A percentile compares a stretch with the other conserved stretches of the same genome.
These are phyloP conservation scores for Sphaerophoria rueppellii DNA, from an alignment of 2,888 invertebrate genomes.

Conservation along the genomic window DNA sequence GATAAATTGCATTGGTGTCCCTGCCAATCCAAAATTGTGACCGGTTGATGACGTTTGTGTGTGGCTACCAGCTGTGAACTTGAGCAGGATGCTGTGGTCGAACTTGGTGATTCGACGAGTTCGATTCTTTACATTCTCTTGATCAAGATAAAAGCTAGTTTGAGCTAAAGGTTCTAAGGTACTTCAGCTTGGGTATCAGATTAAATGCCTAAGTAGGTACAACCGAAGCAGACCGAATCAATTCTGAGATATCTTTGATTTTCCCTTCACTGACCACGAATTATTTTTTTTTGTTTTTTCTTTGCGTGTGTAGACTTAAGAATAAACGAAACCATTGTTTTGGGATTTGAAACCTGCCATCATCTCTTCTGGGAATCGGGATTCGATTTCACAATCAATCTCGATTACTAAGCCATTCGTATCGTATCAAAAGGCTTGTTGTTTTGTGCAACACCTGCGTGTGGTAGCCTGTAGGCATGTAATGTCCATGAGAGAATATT, in stretches of 20 bases:
- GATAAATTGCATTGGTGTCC: conserved; percentile 66
- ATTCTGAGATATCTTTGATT: neutral
- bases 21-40: conserved; percentile 66
- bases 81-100: conserved; percentile 52
- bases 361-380: conserved; percentile 19
- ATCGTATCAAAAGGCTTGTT: neutral
- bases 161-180: conserved; percentile 1
- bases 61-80: conserved; percentile 53
- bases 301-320: conserved; percentile 29
- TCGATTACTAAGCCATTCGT: neutral
- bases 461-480: conserved; percentile 7
- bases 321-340: conserved; percentile 22
- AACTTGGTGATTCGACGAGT: conserved; percentile 38
- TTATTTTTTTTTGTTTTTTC: conserved; percentile 3
- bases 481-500: conserved; percentile 14
- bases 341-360: neutral
- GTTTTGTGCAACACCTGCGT: conserved; percentile 67
- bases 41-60: conserved; percentile 52
- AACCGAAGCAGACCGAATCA: conserved; percentile 46
- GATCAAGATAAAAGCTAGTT: conserved; percentile 34
- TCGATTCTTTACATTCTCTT: neutral
- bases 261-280: conserved; percentile 1
- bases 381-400: conserved; percentile 29
- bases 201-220: conserved; percentile 33
- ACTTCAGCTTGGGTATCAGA: neutral